A percentile compares a stretch with the other conserved stretches of the same genome.
phyloP scores from a whole-genome alignment of 2,113 vertebrate genomes.

The Emydocephalus ijimae region DNA sequence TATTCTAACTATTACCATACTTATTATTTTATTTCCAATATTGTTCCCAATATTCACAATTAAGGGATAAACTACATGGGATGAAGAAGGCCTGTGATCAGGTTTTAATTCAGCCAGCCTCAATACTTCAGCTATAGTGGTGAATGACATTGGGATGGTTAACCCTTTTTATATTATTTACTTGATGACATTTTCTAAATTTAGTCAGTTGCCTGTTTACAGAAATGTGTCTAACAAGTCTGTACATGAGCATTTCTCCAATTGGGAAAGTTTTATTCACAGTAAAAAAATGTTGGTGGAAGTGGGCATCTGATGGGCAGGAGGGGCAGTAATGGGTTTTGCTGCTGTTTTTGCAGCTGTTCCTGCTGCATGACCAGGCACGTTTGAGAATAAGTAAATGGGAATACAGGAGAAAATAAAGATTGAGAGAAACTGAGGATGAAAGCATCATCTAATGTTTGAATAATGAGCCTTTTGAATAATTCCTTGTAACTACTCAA shows the following conservation, averaged over 20 bases:
- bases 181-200: not conserved
- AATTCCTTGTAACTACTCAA: not conserved
- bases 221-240: not conserved
- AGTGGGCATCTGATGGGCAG: not conserved
- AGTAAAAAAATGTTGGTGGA: not conserved
- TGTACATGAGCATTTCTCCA: not conserved
- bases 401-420: not conserved
- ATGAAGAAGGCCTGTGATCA: too few species aligned
- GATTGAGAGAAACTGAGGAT: not conserved
- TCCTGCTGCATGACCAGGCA: not conserved
- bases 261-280: not conserved
- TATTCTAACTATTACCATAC: constrained; percentile 32
- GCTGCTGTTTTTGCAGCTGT: not conserved
- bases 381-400: not conserved
- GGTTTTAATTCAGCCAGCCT: not conserved
- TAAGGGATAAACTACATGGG: not conserved
- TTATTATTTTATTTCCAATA: too few species aligned
- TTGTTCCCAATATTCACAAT: not conserved
- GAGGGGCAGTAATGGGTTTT: not conserved
- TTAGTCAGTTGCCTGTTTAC: not conserved
- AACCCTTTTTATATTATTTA: not conserved
- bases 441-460: not conserved
- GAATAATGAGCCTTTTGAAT: not conserved
- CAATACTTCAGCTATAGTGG: not conserved
- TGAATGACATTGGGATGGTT: not conserved